Evolutionary conservation across 2,888 invertebrate genomes (phyloP).

Genomic region (Camponotus fellah): DNA sequence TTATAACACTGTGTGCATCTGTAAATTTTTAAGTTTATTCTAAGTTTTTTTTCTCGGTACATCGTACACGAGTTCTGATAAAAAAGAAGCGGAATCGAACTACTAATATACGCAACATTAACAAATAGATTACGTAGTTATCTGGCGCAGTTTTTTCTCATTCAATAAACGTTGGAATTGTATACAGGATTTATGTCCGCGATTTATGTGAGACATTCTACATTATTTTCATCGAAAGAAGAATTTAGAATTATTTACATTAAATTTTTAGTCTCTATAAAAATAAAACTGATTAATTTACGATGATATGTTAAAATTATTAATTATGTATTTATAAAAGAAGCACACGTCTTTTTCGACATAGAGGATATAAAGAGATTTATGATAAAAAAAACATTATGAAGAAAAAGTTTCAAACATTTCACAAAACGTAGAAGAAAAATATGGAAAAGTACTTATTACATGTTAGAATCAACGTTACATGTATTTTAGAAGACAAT

Average conservation of each 20-base stretch:
- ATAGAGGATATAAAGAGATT: not conserved
- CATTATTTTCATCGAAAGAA: not conserved
- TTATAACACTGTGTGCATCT: not conserved
- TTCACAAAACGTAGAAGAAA: not conserved
- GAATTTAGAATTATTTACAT: not conserved
- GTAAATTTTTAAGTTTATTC: conserved; percentile 10
- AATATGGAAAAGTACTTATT: not conserved
- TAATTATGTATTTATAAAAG: not conserved
- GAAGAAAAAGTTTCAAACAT: not conserved
- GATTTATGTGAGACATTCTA: not conserved
- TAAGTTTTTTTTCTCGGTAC: not conserved
- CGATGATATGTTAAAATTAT: not conserved
- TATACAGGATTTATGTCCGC: not conserved
- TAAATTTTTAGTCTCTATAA: not conserved
- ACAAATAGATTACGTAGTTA: not conserved
- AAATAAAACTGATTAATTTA: not conserved
- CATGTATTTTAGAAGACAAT: not conserved
- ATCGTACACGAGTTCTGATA: not conserved
- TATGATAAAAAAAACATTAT: not conserved
- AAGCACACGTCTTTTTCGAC: not conserved
- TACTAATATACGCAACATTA: not conserved
- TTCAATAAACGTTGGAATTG: not conserved
- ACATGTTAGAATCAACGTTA: not conserved
- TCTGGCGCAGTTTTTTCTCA: not conserved
- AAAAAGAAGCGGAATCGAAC: not conserved